Conservation (phyloP, 2,113 vertebrate genomes). For the Malurus melanocephalus region DNA sequence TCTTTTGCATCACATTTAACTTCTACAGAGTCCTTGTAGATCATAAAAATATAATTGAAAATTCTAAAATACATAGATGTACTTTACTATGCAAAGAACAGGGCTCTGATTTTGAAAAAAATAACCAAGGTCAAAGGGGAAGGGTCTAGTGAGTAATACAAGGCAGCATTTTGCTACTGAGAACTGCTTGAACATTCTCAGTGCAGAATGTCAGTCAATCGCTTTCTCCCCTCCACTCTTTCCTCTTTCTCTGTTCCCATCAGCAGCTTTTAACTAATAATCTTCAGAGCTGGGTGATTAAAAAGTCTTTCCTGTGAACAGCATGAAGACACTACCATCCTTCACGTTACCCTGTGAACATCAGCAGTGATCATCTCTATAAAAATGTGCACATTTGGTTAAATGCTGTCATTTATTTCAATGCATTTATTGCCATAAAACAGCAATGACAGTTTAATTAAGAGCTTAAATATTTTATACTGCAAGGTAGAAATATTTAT, state of each 20-base stretch:
- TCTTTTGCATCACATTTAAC: background rate
- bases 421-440: conserved; percentile 40
- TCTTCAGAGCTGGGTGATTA: background rate
- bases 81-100: background rate
- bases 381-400: conserved; percentile 9
- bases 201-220: background rate
- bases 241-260: background rate
- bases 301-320: background rate
- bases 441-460: conserved; percentile 59
- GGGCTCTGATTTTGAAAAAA: background rate
- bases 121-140: background rate
- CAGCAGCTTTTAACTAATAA: background rate
- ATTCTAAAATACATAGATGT: background rate
- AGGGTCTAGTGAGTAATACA: background rate
- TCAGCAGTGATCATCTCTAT: background rate
- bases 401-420: conserved; percentile 47
- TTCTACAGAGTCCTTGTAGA: background rate
- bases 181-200: background rate
- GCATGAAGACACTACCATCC: background rate
- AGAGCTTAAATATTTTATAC: conserved; percentile 60
- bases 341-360: background rate
- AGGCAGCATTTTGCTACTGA: background rate
- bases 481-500: conserved; percentile 59
- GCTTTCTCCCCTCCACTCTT: background rate
- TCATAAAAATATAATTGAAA: background rate